Conservation (phyloP, 2,888 invertebrate genomes). For the Prionchulus punctatus region DNA sequence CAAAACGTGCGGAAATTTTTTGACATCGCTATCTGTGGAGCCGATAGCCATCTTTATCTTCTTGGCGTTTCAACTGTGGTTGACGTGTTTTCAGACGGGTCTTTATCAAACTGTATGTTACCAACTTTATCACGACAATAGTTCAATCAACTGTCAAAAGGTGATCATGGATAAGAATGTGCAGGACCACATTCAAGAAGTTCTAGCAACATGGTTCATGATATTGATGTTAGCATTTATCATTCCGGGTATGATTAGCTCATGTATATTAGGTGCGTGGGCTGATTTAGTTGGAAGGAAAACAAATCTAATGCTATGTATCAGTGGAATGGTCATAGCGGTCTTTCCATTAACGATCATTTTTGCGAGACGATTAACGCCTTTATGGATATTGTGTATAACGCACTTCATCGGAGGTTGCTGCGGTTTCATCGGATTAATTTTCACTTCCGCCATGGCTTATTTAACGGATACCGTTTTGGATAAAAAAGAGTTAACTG, state of each 20-base stretch:
- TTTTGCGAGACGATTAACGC: background rate
- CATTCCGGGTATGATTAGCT: background rate
- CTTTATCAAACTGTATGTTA: background rate
- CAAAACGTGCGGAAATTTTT: too few relatives aligned
- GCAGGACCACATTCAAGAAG: background rate
- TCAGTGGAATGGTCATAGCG: background rate
- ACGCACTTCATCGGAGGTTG: background rate
- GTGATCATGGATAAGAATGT: background rate
- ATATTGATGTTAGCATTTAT: background rate
- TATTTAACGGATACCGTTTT: background rate
- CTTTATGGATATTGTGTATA: background rate
- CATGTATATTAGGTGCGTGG: background rate
- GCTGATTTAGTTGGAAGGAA: background rate
- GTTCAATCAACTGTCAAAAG: background rate
- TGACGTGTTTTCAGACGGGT: background rate
- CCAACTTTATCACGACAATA: background rate
- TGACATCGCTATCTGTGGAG: background rate
- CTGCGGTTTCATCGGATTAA: background rate
- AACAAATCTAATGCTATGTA: background rate
- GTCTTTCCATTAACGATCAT: background rate
- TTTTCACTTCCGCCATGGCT: background rate
- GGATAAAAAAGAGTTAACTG: background rate
- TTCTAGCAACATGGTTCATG: background rate
- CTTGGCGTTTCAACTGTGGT: background rate
- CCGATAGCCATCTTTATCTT: background rate